A percentile compares a stretch with the other conserved stretches of the same genome.
Conservation (phyloP, 2,797 vertebrate genomes). For the Phalloptychus januarius region DNA sequence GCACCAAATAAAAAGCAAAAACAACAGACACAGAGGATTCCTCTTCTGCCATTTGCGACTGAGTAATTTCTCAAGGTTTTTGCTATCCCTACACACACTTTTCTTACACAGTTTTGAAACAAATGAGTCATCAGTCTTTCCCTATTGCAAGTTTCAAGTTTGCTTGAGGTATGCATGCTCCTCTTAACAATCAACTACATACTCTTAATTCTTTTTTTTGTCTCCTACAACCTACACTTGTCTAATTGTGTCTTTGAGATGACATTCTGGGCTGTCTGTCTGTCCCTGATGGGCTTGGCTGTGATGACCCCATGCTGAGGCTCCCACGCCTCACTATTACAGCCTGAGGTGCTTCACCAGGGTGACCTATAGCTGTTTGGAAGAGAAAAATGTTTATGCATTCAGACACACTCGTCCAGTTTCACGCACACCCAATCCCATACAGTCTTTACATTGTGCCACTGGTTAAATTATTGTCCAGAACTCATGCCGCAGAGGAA, state of each 20-base stretch:
- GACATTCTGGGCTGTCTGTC: slow-evolving; percentile 69
- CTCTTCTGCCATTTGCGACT: background rate
- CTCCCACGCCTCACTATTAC: slow-evolving; percentile 61
- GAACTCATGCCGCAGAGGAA: background rate
- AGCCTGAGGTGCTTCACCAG: slow-evolving; percentile 72
- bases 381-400: slow-evolving; percentile 51
- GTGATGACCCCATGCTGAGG: slow-evolving; percentile 73
- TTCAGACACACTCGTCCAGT: slow-evolving; percentile 18
- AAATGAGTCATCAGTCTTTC: background rate
- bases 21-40: slow-evolving; percentile 4
- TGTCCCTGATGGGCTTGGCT: slow-evolving; percentile 56
- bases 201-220: background rate
- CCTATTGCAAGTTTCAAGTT: background rate
- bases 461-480: background rate
- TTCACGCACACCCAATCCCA: slow-evolving; percentile 21
- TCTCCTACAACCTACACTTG: slow-evolving; percentile 40
- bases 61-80: background rate
- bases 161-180: background rate
- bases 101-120: background rate
- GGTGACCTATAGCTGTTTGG: slow-evolving; percentile 71
- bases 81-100: background rate
- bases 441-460: background rate
- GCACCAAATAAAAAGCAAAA: slow-evolving; percentile 55
- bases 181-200: slow-evolving; percentile 7
- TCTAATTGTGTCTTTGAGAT: slow-evolving; percentile 75